Evolutionary conservation across 2,797 vertebrate genomes (phyloP).

Genomic region (Pipistrellus pipistrellus): DNA sequence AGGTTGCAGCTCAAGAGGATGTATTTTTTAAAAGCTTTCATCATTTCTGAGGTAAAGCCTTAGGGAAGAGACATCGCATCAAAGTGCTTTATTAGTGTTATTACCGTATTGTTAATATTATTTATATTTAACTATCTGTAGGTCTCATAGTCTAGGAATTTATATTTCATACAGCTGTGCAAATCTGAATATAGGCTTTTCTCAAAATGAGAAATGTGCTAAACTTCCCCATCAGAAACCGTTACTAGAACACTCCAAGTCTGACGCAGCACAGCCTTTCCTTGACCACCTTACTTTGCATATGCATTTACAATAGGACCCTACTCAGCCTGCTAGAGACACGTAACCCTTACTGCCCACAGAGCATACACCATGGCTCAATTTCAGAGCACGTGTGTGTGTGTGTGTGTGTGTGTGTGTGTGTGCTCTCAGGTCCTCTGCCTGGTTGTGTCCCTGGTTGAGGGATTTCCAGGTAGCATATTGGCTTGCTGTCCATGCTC

Average conservation of each 20-base stretch:
- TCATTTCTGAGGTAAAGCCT: not conserved
- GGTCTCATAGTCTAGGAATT: constrained; percentile 51
- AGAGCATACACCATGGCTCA: not conserved
- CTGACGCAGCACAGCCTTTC: not conserved
- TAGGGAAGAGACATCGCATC: not conserved
- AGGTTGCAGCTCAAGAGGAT: not conserved
- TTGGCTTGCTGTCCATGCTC: not conserved
- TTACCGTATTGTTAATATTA: not conserved
- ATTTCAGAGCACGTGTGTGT: not conserved
- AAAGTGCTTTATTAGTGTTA: not conserved
- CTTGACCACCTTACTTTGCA: constrained; percentile 51
- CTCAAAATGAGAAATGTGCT: constrained; percentile 53
- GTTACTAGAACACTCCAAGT: constrained; percentile 16
- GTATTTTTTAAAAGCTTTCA: not conserved
- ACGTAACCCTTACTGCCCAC: not conserved
- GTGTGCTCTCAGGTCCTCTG: not conserved
- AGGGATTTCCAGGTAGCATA: not conserved
- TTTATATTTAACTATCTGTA: constrained; percentile 48
- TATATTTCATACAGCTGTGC: not conserved
- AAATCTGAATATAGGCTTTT: constrained; percentile 25
- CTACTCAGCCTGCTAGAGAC: not conserved
- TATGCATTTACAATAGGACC: constrained; percentile 44
- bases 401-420: no score
- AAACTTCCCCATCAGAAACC: constrained; percentile 45
- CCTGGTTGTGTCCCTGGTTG: not conserved